Percentiles rank a stretch among this genome's conserved stretches.
Conservation (phyloP, 37 sponge, comb jelly and placozoan species). For the Halichondria panicea region DNA sequence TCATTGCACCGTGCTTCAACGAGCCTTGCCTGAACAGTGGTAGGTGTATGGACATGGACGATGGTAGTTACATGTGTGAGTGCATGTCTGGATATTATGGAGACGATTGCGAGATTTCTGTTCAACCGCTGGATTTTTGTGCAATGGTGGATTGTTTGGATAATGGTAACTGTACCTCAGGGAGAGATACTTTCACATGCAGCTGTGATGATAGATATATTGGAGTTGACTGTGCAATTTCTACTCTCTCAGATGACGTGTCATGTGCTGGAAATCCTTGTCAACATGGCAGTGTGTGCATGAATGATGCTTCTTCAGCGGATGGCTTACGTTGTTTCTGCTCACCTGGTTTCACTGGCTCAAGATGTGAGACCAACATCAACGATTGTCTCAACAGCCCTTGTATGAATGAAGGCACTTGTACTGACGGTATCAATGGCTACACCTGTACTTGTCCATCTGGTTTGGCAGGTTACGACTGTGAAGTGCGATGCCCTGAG, state of each 20-base stretch:
- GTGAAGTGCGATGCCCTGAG: slow-evolving; percentile 34
- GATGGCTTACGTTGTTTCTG: slow-evolving; percentile 38
- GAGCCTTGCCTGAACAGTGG: slow-evolving; percentile 75
- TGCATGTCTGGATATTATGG: slow-evolving; percentile 49
- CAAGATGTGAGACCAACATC: slow-evolving; percentile 50
- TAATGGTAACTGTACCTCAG: slow-evolving; percentile 49
- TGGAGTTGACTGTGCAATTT: slow-evolving; percentile 27
- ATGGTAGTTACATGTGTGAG: slow-evolving; percentile 44
- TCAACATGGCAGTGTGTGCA: slow-evolving; percentile 58
- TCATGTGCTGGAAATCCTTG: slow-evolving; percentile 51
- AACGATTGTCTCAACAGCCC: slow-evolving; percentile 41
- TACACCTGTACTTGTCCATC: slow-evolving; percentile 50
- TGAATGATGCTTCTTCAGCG: not conserved
- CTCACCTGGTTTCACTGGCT: slow-evolving; percentile 55
- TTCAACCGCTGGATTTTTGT: slow-evolving; percentile 51
- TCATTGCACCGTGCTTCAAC: slow-evolving; percentile 30
- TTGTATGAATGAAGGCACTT: slow-evolving; percentile 53
- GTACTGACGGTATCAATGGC: slow-evolving; percentile 51
- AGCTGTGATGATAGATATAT: slow-evolving; percentile 23
- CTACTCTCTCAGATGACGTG: not conserved
- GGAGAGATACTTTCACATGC: slow-evolving; percentile 53
- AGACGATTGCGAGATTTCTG: slow-evolving; percentile 37
- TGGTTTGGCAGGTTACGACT: slow-evolving; percentile 42
- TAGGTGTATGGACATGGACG: slow-evolving; percentile 31
- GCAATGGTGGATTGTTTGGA: not conserved